phyloP scores from a whole-genome alignment of 1,140 invertebrate genomes.

The Formica selysi region DNA sequence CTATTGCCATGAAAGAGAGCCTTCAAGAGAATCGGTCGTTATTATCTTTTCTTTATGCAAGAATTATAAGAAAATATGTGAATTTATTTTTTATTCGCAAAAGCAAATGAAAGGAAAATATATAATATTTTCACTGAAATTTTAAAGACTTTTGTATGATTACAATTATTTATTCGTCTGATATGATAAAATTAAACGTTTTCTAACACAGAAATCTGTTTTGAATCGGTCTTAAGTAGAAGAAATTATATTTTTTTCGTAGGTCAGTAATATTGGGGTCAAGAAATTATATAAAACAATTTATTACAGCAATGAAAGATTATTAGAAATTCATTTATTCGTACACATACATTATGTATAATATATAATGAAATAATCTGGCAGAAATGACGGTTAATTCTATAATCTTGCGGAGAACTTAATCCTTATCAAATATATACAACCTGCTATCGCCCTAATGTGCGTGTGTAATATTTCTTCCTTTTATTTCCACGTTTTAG shows the following conservation, averaged over 20 bases:
- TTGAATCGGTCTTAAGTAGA: not conserved
- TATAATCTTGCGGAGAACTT: conserved; percentile 36
- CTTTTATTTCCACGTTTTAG: conserved; percentile 10
- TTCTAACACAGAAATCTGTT: not conserved
- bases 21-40: not conserved
- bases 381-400: conserved; percentile 33
- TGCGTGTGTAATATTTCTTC: not conserved
- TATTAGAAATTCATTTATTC: conserved; percentile 53
- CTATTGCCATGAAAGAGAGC: not conserved
- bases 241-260: not conserved
- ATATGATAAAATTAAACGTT: not conserved
- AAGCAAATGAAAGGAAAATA: not conserved
- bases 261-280: not conserved
- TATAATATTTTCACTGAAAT: not conserved
- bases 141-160: not conserved
- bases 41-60: not conserved
- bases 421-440: conserved; percentile 53
- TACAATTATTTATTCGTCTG: not conserved
- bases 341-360: conserved; percentile 10
- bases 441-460: not conserved
- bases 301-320: not conserved
- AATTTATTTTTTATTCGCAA: conserved; percentile 1
- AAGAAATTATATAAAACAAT: conserved; percentile 1
- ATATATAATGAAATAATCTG: conserved; percentile 51
- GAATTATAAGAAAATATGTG: not conserved